Percentiles rank a stretch among this genome's conserved stretches.
Conservation (phyloP, 1,140 invertebrate genomes). For the Sarcophaga bullata region DNA sequence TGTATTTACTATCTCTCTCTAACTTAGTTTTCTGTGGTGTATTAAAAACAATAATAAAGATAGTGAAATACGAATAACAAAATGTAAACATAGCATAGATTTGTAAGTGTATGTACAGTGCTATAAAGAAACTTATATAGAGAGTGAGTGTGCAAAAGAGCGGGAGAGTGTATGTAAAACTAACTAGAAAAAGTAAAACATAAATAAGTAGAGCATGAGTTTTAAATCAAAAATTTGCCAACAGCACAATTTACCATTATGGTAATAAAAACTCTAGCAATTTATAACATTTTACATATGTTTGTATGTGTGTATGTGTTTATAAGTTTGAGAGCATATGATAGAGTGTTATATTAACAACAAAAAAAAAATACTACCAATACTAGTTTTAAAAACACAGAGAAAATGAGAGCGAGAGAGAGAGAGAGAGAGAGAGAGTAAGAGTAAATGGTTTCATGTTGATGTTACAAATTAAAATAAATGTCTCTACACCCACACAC, state of each 20-base stretch:
- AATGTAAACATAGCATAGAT: too few relatives aligned
- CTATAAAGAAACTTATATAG: too few relatives aligned
- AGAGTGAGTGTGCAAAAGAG: neutral
- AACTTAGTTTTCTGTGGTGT: neutral
- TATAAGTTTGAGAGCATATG: too few relatives aligned
- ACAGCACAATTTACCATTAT: slow-evolving; percentile 40
- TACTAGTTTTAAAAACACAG: neutral
- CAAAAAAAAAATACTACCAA: too few relatives aligned
- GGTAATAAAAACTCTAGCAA: slow-evolving; percentile 6
- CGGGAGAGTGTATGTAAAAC: neutral
- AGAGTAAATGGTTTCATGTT: slow-evolving; percentile 38
- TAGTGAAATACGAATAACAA: too few relatives aligned
- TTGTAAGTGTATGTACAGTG: too few relatives aligned
- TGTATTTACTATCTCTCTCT: too few relatives aligned
- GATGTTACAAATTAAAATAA: slow-evolving; percentile 40
- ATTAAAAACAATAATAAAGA: neutral
- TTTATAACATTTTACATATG: too few relatives aligned
- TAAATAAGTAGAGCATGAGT: slow-evolving; percentile 36
- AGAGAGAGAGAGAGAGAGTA: neutral
- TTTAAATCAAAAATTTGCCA: slow-evolving; percentile 36
- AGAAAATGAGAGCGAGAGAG: neutral
- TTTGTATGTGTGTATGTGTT: neutral
- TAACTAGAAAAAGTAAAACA: neutral
- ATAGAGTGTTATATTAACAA: too few relatives aligned
- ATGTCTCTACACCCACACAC: neutral